Evolutionary conservation across 2,797 vertebrate species (phyloP).

Genomic region (Florisuga fusca): DNA sequence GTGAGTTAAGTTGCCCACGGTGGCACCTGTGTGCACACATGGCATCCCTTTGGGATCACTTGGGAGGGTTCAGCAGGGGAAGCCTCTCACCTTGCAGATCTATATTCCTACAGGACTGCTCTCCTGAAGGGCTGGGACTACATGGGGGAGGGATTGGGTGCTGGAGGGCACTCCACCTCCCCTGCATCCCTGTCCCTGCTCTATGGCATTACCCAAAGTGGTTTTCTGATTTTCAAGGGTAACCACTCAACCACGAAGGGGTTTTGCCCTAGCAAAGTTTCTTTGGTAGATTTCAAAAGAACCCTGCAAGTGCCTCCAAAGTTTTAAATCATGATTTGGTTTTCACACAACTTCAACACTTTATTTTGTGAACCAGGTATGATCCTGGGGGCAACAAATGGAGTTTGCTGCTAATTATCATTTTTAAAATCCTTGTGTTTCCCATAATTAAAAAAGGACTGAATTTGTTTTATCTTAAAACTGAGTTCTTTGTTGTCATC

Average conservation of each 20-base stretch:
- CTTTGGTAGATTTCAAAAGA: background rate
- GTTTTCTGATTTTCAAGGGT: background rate
- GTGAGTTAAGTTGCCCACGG: too few relatives aligned
- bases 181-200: rapidly evolving
- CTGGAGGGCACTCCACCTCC: background rate
- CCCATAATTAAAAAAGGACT: background rate
- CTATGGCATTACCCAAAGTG: background rate
- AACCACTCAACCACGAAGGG: background rate
- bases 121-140: background rate
- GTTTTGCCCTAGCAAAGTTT: background rate
- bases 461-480: background rate
- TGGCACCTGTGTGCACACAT: rapidly evolving
- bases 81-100: background rate
- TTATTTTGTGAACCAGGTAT: background rate
- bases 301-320: background rate
- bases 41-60: rapidly evolving
- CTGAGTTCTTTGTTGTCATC: background rate
- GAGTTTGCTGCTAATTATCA: background rate
- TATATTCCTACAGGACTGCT: background rate
- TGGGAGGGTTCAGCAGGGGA: rapidly evolving
- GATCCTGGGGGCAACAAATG: background rate
- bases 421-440: background rate
- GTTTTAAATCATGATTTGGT: background rate
- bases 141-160: rapidly evolving
- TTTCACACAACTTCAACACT: background rate